Conservation (phyloP, 2,888 invertebrate species). For the Eretmocerus hayati region DNA sequence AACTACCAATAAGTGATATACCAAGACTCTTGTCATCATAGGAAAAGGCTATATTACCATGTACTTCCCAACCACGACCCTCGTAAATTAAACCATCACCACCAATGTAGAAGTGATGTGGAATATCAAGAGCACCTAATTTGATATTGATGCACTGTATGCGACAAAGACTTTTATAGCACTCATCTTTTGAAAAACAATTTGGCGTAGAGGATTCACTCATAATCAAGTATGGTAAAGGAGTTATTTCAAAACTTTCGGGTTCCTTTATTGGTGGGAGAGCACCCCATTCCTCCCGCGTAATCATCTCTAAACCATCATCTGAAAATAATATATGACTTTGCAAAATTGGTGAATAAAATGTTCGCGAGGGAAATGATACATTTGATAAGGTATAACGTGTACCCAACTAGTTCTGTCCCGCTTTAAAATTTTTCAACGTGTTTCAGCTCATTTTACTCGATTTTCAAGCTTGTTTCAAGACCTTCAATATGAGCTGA, state of each 20-base stretch:
- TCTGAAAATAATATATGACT: background rate
- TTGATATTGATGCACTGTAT: slow-evolving; percentile 23
- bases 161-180: slow-evolving; percentile 28
- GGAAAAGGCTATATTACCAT: slow-evolving; percentile 60
- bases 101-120: slow-evolving; percentile 70
- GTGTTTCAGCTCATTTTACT: too few relatives aligned
- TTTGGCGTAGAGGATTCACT: slow-evolving; percentile 30
- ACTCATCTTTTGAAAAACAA: slow-evolving; percentile 37
- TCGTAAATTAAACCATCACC: slow-evolving; percentile 70
- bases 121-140: slow-evolving; percentile 44
- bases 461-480: too few relatives aligned
- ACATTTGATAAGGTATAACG: too few relatives aligned
- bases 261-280: background rate
- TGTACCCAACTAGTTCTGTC: too few relatives aligned
- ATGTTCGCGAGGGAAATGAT: too few relatives aligned
- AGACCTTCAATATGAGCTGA: too few relatives aligned
- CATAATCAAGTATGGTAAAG: slow-evolving; percentile 36
- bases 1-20: slow-evolving; percentile 67
- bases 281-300: slow-evolving; percentile 58
- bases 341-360: too few relatives aligned
- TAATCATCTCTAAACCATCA: background rate
- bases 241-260: slow-evolving; percentile 12
- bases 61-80: slow-evolving; percentile 67
- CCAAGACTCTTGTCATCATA: slow-evolving; percentile 63
- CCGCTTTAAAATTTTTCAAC: too few relatives aligned